Evolutionary conservation across 2,797 vertebrate species (phyloP), one percentile per base, ranked within the genome.

Genomic region (Pantherophis vulpinus): DNA sequence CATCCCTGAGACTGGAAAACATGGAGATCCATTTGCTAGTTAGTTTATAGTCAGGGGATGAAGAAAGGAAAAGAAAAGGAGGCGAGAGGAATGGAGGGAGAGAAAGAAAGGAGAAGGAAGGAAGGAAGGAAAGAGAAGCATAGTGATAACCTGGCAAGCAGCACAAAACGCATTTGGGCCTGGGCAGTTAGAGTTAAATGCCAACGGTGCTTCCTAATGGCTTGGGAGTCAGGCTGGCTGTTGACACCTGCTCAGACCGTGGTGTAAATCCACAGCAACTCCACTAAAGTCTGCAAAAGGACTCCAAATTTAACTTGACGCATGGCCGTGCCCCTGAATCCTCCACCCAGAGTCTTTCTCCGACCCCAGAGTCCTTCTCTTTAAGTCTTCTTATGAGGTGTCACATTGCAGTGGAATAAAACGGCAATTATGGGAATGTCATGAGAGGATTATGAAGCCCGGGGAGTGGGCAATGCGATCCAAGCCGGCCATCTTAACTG

Each of bases 251-350:
- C 32, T 37, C 25, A 1, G 37, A 11, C 10, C 0, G 20, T 1
- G 74, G 79, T 92, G 93, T 87, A 94, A 94, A 94, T 87, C 91
- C 91, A 90, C 23, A 60, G 55, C 88, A 56, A 56, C 32, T 37
- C 88, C 93, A 93, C 56, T 70, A 59, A 87, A 66, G 74, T 66
- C 29, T 37, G 27, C 55, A n/a, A 20, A 93, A 74, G 6, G 83
- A 12, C 86, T 93, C 90, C 55, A 4, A n/a, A 88, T 87, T 59
- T 70, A 87, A 18, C 79, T 29, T 1, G 5, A 60, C 61, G 8
- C 61, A 32, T 20, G 12, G 37, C 74, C 1, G 7, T 74, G 54
- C 14, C 61, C 86, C 61, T 11, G 11, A 16, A 63, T 42, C 87
- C 42, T 55, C 74, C 47, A 13, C 20, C 59, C 55, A 29, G 23